Evolutionary conservation across 2,888 invertebrate species (phyloP).

Genomic region (Mythimna vitellina): DNA sequence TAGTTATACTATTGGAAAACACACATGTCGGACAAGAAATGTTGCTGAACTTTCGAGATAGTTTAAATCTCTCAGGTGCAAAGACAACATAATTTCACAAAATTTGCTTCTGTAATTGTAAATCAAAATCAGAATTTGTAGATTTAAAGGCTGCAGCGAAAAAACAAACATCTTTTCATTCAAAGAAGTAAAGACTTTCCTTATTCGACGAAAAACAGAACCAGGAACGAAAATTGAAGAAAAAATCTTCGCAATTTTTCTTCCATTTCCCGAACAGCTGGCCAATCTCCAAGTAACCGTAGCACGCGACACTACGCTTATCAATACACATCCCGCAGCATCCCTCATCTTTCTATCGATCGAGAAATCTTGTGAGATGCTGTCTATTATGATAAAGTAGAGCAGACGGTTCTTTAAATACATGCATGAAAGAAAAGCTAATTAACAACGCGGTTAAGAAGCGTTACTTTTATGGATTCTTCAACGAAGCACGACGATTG

Average conservation of each 20-base stretch:
- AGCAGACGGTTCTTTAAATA: conserved; percentile 5
- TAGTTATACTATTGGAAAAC: neutral
- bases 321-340: conserved; percentile 23
- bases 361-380: conserved; percentile 18
- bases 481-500: conserved; percentile 15
- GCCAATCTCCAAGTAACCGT: conserved; percentile 19
- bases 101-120: neutral
- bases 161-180: neutral
- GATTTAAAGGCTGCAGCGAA: too few relatives aligned
- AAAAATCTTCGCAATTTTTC: neutral
- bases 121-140: neutral
- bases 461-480: conserved; percentile 23
- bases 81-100: neutral
- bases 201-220: neutral
- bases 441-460: conserved; percentile 13
- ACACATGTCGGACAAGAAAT: neutral
- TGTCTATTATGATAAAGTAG: conserved; percentile 12
- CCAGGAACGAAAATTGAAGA: neutral
- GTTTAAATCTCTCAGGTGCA: neutral
- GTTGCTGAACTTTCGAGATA: neutral
- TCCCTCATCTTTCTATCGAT: conserved; percentile 27
- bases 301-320: neutral
- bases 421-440: conserved; percentile 9
- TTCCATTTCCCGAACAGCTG: conserved; percentile 23
- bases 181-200: neutral